These are phyloP conservation scores for Ceramica pisi DNA, from an alignment of 2,888 invertebrate genomes.

Conservation along the genomic window DNA sequence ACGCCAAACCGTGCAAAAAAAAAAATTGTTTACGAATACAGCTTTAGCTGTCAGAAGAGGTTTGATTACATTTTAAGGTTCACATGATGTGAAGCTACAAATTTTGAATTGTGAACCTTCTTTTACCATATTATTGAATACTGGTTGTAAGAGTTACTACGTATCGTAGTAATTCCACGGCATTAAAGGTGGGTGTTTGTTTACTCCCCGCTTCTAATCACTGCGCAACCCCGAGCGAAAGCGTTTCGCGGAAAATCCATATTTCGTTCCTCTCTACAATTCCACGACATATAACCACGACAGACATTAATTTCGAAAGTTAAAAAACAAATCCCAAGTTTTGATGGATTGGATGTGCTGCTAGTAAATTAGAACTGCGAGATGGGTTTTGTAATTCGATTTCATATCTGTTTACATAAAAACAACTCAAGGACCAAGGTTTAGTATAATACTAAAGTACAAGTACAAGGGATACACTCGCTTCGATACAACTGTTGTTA, in stretches of 20 bases:
- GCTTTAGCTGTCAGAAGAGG: too few relatives aligned
- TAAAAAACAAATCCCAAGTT: conserved; percentile 59
- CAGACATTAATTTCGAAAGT: conserved; percentile 43
- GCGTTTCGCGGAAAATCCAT: conserved; percentile 45
- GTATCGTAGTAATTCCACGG: conserved; percentile 59
- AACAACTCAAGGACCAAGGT: conserved; percentile 21
- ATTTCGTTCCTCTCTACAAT: conserved; percentile 43
- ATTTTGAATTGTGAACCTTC: conserved; percentile 38
- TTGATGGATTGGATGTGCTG: conserved; percentile 52
- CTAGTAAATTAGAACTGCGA: conserved; percentile 50
- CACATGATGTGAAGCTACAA: background rate
- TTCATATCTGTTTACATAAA: conserved; percentile 38
- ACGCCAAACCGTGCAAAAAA: background rate
- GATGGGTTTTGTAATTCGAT: conserved; percentile 55
- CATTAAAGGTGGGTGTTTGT: conserved; percentile 68
- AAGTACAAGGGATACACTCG: conserved; percentile 46
- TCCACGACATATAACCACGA: conserved; percentile 26
- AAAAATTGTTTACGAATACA: background rate
- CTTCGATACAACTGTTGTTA: conserved; percentile 51
- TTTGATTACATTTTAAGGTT: background rate
- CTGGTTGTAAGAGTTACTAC: conserved; percentile 60
- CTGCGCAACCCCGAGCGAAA: conserved; percentile 26
- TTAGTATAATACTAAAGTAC: conserved; percentile 44
- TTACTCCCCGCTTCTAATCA: conserved; percentile 59
- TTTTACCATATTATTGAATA: conserved; percentile 12